Conservation (phyloP, 2,797 vertebrate species). For the Sciurus vulgaris region DNA sequence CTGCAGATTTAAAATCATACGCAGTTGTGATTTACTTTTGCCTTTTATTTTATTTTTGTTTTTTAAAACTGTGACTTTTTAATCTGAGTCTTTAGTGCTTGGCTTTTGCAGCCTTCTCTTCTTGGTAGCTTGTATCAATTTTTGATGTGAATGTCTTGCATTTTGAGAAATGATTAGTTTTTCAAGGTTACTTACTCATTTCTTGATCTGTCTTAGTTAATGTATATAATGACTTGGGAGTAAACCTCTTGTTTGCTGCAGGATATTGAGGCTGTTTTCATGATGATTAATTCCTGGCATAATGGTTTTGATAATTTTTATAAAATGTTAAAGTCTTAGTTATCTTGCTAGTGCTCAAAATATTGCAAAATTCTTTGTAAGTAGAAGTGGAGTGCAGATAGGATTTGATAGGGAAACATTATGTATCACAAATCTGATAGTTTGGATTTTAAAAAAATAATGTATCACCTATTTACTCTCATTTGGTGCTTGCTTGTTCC, state of each 20-base stretch:
- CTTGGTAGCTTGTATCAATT: background rate
- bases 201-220: background rate
- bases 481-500: background rate
- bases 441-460: background rate
- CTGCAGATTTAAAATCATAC: constrained; percentile 44
- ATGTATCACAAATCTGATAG: background rate
- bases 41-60: background rate
- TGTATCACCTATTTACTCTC: background rate
- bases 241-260: background rate
- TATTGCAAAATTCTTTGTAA: background rate
- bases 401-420: background rate
- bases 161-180: constrained; percentile 48
- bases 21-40: background rate
- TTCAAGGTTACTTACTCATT: constrained; percentile 40
- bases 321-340: background rate
- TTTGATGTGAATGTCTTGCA: background rate
- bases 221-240: background rate
- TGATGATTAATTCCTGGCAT: background rate
- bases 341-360: constrained; percentile 27
- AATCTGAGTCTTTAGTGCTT: background rate
- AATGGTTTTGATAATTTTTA: constrained; percentile 34
- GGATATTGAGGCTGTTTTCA: background rate
- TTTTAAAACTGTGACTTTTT: constrained; percentile 25
- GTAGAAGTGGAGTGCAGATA: background rate
- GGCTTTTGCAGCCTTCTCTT: background rate